A percentile compares a stretch with the other conserved stretches of the same genome.
These are phyloP conservation scores for Mastacembelus armatus DNA, from an alignment of 2,797 vertebrate genomes.

Conservation along the genomic window DNA sequence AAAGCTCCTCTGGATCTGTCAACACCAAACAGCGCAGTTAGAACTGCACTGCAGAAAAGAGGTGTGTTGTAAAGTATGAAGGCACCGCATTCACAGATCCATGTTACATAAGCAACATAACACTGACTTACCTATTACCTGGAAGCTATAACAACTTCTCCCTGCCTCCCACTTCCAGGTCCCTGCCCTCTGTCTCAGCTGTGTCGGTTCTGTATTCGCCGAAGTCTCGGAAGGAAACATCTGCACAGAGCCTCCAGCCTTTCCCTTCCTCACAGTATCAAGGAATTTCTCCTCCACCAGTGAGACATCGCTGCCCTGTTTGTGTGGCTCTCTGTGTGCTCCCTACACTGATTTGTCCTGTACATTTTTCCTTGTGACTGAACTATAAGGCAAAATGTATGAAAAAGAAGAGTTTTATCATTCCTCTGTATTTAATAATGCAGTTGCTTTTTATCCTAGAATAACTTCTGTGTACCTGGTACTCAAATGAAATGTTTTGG, in stretches of 20 bases:
- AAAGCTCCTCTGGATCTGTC: conserved; percentile 89
- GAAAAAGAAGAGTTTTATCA: not conserved
- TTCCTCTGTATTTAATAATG: not conserved
- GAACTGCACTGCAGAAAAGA: conserved; percentile 82
- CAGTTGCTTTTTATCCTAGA: not conserved
- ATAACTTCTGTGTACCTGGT: not conserved
- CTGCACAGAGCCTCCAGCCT: conserved; percentile 82
- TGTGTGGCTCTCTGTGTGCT: not conserved
- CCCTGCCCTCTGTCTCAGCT: conserved; percentile 87
- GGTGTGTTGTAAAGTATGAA: conserved; percentile 73
- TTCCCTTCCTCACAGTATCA: conserved; percentile 85
- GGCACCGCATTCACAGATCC: not conserved
- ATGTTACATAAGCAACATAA: not conserved
- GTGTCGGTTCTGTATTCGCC: conserved; percentile 88
- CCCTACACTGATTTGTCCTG: not conserved
- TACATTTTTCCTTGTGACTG: not conserved
- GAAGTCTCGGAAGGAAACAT: conserved; percentile 85
- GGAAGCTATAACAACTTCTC: not conserved
- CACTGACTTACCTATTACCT: not conserved
- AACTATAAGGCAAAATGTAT: not conserved
- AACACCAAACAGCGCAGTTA: conserved; percentile 79
- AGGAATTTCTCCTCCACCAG: conserved; percentile 88
- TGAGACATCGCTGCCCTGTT: conserved; percentile 57
- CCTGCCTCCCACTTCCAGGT: conserved; percentile 70
- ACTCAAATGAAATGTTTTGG: not conserved